Conservation (phyloP, 2,797 vertebrate species). For the Falco concolor region DNA sequence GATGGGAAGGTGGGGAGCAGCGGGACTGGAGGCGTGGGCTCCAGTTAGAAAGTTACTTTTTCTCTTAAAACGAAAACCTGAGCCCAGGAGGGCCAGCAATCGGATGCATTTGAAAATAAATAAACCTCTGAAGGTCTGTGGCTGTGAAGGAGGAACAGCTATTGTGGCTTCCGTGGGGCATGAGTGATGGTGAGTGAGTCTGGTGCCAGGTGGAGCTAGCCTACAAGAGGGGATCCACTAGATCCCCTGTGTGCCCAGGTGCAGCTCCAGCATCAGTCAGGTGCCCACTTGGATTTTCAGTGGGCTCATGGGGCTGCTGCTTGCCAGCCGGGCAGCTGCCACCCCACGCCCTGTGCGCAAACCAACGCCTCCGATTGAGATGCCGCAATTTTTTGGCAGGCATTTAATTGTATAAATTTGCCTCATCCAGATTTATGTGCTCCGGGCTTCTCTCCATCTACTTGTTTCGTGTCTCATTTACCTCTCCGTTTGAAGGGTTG, state of each 20-base stretch:
- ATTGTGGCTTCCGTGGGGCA: not conserved
- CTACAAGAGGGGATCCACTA: not conserved
- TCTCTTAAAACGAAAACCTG: not conserved
- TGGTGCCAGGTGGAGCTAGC: not conserved
- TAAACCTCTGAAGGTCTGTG: not conserved
- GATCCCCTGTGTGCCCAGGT: not conserved
- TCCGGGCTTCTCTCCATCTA: conserved; percentile 55
- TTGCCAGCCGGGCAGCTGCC: not conserved
- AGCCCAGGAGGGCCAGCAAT: not conserved
- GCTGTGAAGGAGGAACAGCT: not conserved
- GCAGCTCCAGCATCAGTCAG: not conserved
- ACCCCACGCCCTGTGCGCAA: not conserved
- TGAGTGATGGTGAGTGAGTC: fast-evolving
- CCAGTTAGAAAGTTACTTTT: not conserved
- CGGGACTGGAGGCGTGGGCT: fast-evolving
- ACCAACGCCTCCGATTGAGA: conserved; percentile 35
- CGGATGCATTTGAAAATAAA: not conserved
- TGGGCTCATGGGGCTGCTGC: not conserved
- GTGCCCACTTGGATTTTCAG: not conserved
- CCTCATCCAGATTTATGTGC: conserved; percentile 49
- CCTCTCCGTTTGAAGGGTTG: conserved; percentile 22
- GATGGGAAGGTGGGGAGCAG: not conserved
- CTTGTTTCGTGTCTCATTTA: conserved; percentile 37
- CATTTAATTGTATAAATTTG: conserved; percentile 40
- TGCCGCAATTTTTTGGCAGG: conserved; percentile 60